phyloP scores from a whole-genome alignment of 1,140 invertebrate species.

The Globodera ellingtonae region DNA sequence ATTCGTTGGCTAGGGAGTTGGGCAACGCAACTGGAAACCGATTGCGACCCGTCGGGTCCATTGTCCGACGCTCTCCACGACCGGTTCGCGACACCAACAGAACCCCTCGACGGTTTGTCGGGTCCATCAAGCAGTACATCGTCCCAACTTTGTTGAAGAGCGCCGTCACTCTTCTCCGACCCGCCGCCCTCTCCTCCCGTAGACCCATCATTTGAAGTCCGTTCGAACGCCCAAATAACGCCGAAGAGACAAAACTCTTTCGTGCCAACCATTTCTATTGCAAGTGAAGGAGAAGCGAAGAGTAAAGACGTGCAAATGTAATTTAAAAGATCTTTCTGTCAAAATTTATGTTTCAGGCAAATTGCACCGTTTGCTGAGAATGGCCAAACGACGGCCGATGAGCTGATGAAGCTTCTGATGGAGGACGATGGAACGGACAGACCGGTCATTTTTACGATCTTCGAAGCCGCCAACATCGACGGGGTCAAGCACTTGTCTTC shows the following conservation, averaged over 20 bases:
- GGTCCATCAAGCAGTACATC: neutral
- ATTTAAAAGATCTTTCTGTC: neutral
- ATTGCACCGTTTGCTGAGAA: neutral
- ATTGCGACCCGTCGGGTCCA: slow-evolving; percentile 19
- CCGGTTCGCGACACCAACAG: neutral
- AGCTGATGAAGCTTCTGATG: slow-evolving; percentile 44
- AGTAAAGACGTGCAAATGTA: neutral
- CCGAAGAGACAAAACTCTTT: neutral
- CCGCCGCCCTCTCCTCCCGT: slow-evolving; percentile 18
- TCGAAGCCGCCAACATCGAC: slow-evolving; percentile 52
- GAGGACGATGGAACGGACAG: slow-evolving; percentile 45
- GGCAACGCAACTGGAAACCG: slow-evolving; percentile 12
- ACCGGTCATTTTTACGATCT: slow-evolving; percentile 43
- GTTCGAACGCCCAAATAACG: neutral
- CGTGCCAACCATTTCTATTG: slow-evolving; percentile 27
- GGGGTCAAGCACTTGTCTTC: slow-evolving; percentile 51
- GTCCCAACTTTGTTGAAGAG: neutral
- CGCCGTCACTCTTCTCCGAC: neutral
- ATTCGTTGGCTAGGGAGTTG: slow-evolving; percentile 18
- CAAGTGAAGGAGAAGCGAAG: neutral
- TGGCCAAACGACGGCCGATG: slow-evolving; percentile 18
- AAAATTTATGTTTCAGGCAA: neutral
- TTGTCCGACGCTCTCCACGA: slow-evolving; percentile 8
- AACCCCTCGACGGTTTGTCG: neutral
- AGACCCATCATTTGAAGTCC: slow-evolving; percentile 7